Percentiles rank a stretch among this genome's conserved stretches.
Evolutionary conservation across 2,797 vertebrate genomes (phyloP).

Genomic region (Nasua narica): DNA sequence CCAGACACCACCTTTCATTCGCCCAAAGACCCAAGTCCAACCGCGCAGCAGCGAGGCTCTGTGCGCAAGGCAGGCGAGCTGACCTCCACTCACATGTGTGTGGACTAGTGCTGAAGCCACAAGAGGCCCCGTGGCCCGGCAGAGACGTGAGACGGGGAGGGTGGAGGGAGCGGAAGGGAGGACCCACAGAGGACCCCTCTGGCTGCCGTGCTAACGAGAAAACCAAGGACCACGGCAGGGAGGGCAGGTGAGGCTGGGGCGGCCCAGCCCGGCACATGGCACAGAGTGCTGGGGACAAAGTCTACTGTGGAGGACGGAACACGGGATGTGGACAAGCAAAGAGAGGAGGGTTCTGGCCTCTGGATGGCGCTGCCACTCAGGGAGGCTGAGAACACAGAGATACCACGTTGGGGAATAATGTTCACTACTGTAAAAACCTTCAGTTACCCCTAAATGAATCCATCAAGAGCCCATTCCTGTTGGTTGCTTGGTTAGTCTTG

Average conservation of each 20-base stretch:
- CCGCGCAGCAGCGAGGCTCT: rapidly evolving
- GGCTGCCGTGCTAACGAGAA: background rate
- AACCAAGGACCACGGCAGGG: background rate
- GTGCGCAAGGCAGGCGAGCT: rapidly evolving
- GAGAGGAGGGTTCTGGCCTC: background rate
- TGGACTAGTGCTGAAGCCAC: rapidly evolving
- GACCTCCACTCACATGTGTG: rapidly evolving
- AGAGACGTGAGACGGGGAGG: background rate
- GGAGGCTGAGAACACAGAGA: background rate
- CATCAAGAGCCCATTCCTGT: background rate
- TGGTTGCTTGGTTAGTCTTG: background rate
- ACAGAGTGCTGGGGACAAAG: background rate
- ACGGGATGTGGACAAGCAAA: too few species aligned
- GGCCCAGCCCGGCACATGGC: background rate
- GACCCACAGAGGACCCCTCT: background rate
- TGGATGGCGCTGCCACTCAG: rapidly evolving
- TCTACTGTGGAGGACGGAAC: rapidly evolving
- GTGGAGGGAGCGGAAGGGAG: background rate
- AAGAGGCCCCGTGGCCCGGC: background rate
- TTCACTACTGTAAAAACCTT: rapidly evolving
- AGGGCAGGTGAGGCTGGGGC: background rate
- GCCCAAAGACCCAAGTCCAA: background rate
- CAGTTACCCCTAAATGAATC: rapidly evolving
- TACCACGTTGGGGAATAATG: rapidly evolving
- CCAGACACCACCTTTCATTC: background rate